phyloP scores from a whole-genome alignment of 2,113 vertebrate species.

The Cryptotis parvus region DNA sequence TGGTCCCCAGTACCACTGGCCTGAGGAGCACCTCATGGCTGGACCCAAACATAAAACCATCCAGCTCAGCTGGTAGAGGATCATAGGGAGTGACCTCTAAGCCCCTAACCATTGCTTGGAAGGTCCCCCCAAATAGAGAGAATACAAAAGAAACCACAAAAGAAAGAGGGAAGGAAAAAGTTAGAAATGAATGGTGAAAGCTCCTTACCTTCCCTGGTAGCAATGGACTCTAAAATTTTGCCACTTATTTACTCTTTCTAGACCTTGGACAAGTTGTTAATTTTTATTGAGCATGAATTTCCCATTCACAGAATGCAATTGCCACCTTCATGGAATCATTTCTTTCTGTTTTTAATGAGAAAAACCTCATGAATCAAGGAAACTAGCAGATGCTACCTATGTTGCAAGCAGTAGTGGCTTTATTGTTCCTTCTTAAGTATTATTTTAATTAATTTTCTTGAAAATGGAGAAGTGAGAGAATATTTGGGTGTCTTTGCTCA shows the following conservation, averaged over 20 bases:
- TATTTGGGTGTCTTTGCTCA: neutral
- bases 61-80: too few relatives aligned
- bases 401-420: neutral
- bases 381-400: neutral
- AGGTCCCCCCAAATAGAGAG: too few relatives aligned
- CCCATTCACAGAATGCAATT: neutral
- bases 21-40: too few relatives aligned
- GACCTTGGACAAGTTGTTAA: neutral
- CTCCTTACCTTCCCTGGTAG: neutral
- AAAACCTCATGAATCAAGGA: neutral
- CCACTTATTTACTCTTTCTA: neutral
- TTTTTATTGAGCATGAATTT: neutral
- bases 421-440: neutral
- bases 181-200: neutral
- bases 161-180: too few relatives aligned
- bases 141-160: too few relatives aligned
- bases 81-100: too few relatives aligned
- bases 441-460: neutral
- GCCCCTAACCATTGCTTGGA: too few relatives aligned
- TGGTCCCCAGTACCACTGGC: too few relatives aligned
- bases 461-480: neutral
- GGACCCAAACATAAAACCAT: too few relatives aligned
- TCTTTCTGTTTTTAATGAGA: neutral
- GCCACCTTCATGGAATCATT: neutral
- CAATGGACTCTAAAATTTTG: neutral